A percentile compares a stretch with the other conserved stretches of the same genome.
phyloP scores from a whole-genome alignment of 2,888 invertebrate genomes.

The Cantharis nigra region DNA sequence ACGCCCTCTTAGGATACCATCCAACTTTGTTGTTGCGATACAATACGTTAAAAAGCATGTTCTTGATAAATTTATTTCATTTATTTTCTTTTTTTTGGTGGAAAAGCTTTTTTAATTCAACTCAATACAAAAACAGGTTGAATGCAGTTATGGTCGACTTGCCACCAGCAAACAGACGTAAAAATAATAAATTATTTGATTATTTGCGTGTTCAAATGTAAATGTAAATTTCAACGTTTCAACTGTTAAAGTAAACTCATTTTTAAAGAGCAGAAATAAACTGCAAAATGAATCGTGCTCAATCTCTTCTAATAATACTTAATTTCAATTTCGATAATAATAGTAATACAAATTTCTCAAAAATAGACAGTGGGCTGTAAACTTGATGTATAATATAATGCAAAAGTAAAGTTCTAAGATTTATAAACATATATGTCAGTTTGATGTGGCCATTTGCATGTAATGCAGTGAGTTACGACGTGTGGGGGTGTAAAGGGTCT shows the following conservation, averaged over 20 bases:
- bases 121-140: background rate
- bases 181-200: background rate
- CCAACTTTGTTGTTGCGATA: background rate
- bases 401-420: conserved; percentile 28
- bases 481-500: conserved; percentile 29
- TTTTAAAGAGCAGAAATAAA: background rate
- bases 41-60: background rate
- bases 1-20: background rate
- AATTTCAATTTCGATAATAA: background rate
- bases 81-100: background rate
- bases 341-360: background rate
- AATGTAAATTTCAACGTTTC: background rate
- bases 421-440: conserved; percentile 32
- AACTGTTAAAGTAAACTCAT: background rate
- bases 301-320: background rate
- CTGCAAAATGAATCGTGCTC: background rate
- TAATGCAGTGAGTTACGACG: conserved; percentile 34
- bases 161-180: background rate
- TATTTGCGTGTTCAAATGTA: background rate
- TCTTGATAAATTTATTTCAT: background rate
- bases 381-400: conserved; percentile 1
- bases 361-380: background rate
- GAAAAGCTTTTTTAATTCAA: background rate
- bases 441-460: conserved; percentile 37
- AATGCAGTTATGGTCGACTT: background rate